A percentile compares a stretch with the other conserved stretches of the same genome.
phyloP scores from a whole-genome alignment of 2,113 vertebrate species.

The Dasyornis broadbenti region DNA sequence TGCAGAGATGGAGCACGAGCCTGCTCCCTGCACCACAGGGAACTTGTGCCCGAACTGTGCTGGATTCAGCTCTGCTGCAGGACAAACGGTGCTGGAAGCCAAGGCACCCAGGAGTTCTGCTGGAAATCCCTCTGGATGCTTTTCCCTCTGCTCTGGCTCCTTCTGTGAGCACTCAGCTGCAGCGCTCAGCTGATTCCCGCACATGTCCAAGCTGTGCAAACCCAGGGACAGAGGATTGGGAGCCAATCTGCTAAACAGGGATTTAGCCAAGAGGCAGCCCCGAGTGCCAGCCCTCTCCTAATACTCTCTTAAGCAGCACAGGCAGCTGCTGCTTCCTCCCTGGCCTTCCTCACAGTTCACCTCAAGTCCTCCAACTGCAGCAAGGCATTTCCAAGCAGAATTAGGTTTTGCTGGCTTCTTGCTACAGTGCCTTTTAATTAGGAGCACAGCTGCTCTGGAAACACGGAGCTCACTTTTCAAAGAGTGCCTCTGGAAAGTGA shows the following conservation, averaged over 20 bases:
- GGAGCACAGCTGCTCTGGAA: constrained; percentile 43
- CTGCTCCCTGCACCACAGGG: not conserved
- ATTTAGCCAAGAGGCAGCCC: constrained; percentile 32
- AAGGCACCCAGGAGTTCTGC: not conserved
- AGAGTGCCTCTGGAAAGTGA: constrained; percentile 53
- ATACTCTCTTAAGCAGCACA: not conserved
- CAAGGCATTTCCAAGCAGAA: constrained; percentile 22
- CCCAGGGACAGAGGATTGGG: not conserved
- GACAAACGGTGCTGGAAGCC: not conserved
- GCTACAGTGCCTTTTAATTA: constrained; percentile 70
- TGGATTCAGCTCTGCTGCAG: not conserved
- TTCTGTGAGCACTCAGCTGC: not conserved
- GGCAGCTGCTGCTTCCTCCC: not conserved
- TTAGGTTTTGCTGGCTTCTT: not conserved
- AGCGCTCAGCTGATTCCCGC: not conserved
- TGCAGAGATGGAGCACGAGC: not conserved
- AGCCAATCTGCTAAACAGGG: constrained; percentile 28
- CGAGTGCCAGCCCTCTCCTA: not conserved
- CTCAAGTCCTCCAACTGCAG: not conserved
- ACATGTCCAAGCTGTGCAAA: not conserved
- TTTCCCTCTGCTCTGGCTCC: not conserved
- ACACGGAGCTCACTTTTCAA: constrained; percentile 29
- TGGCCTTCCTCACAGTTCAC: not conserved
- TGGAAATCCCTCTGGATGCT: not conserved
- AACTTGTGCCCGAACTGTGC: not conserved